Conservation (phyloP, 2,797 vertebrate genomes). For the Oreochromis grahami region DNA sequence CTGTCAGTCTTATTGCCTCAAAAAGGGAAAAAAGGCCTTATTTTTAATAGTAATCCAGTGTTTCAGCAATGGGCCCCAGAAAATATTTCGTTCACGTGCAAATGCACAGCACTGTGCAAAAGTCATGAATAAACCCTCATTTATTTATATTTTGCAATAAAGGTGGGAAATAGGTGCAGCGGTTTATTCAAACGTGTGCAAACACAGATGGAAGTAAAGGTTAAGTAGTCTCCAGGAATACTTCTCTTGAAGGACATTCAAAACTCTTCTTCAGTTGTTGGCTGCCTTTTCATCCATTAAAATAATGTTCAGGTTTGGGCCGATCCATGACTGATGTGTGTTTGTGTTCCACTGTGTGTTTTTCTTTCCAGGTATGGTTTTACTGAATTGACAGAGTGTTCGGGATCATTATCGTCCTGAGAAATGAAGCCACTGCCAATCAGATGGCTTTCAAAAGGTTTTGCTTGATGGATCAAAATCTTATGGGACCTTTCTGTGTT, state of each 20-base stretch:
- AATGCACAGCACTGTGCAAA: background rate
- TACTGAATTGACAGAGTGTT: background rate
- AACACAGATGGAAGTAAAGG: background rate
- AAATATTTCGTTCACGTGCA: background rate
- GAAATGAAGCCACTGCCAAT: background rate
- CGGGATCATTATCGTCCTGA: background rate
- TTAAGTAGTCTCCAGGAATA: background rate
- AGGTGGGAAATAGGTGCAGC: background rate
- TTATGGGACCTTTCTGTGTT: background rate
- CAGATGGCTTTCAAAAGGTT: background rate
- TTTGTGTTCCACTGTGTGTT: background rate
- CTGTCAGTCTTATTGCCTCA: background rate
- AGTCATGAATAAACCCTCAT: accelerated
- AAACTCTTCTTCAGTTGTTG: background rate
- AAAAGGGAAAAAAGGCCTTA: background rate
- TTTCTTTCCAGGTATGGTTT: background rate
- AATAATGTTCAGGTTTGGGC: background rate
- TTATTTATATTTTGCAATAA: background rate
- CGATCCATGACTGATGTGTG: background rate
- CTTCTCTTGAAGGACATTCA: background rate
- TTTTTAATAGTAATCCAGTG: background rate
- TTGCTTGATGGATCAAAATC: background rate
- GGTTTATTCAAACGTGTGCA: background rate
- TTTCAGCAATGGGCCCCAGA: background rate
- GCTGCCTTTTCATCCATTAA: background rate